A percentile compares a stretch with the other conserved stretches of the same genome.
phyloP scores from a whole-genome alignment of 2,113 vertebrate species.

The Thryonomys swinderianus region DNA sequence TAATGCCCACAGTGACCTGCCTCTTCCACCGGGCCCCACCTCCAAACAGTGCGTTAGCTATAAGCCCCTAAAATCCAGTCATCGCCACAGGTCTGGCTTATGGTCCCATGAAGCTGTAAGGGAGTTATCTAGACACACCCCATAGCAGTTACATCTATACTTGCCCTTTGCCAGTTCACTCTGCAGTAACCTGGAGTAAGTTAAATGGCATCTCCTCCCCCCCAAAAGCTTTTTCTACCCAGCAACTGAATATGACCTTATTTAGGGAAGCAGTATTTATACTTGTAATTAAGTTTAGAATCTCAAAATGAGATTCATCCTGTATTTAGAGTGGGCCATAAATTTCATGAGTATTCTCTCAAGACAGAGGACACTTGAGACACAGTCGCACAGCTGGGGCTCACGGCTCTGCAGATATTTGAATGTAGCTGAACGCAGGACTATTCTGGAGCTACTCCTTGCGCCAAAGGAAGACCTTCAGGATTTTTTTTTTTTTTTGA shows the following conservation, averaged over 20 bases:
- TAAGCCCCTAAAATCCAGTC: background rate
- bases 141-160: background rate
- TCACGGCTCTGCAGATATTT: background rate
- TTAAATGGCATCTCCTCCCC: background rate
- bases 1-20: background rate
- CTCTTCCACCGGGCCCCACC: background rate
- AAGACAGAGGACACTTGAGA: background rate
- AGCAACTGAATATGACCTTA: background rate
- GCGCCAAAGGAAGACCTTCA: background rate
- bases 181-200: background rate
- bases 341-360: background rate
- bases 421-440: background rate
- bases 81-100: background rate
- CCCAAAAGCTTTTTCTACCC: background rate
- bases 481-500: no score
- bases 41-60: background rate
- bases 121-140: background rate
- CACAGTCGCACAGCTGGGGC: background rate
- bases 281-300: background rate
- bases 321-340: background rate
- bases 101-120: background rate
- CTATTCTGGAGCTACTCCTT: background rate
- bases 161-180: background rate
- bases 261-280: slow-evolving; percentile 1
- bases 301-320: background rate